These are phyloP conservation scores for Siniperca obscura DNA, from an alignment of 2,797 vertebrate genomes.

Conservation along the genomic window DNA sequence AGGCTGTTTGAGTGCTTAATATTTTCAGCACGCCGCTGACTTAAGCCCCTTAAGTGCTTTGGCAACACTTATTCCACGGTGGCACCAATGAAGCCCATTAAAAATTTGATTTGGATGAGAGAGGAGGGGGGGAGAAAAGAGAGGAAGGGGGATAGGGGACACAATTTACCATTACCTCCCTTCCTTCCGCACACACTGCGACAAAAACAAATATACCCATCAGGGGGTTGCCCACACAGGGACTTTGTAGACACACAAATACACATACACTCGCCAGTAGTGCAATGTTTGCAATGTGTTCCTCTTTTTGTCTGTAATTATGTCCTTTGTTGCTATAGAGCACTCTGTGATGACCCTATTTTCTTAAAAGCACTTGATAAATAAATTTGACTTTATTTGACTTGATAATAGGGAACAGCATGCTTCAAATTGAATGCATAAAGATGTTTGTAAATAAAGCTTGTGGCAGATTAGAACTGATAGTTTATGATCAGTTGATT, in stretches of 20 bases:
- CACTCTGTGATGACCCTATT: slow-evolving; percentile 65
- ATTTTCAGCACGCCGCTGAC: slow-evolving; percentile 85
- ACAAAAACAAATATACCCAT: slow-evolving; percentile 78
- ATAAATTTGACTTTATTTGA: slow-evolving; percentile 76
- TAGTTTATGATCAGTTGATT: slow-evolving; percentile 74
- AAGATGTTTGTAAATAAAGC: slow-evolving; percentile 67
- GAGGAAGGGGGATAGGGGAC: slow-evolving; percentile 58
- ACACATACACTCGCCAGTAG: slow-evolving; percentile 26
- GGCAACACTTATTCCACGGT: slow-evolving; percentile 88
- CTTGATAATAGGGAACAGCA: slow-evolving; percentile 62
- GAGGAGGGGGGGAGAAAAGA: slow-evolving; percentile 49
- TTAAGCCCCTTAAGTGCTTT: slow-evolving; percentile 89
- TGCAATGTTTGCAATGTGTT: slow-evolving; percentile 57
- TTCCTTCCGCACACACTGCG: slow-evolving; percentile 67
- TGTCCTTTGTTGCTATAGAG: slow-evolving; percentile 66
- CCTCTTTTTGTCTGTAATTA: slow-evolving; percentile 68
- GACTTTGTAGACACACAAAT: slow-evolving; percentile 48
- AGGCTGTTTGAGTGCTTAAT: slow-evolving; percentile 83
- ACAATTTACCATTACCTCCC: slow-evolving; percentile 73
- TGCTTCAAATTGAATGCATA: slow-evolving; percentile 59
- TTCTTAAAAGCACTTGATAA: slow-evolving; percentile 73
- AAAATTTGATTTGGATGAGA: slow-evolving; percentile 84
- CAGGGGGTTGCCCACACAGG: slow-evolving; percentile 68
- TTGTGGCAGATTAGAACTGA: slow-evolving; percentile 52
- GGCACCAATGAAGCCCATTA: slow-evolving; percentile 87